Conservation (phyloP, 2,113 vertebrate genomes). For the western clawed frog (Xenopus tropicalis) region UCB_Xtro_10.0 CM004443.2:55554001-55554500, state of each 20-base stretch:
- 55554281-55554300: slow-evolving; percentile 81
- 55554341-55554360: slow-evolving; percentile 87
- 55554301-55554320: slow-evolving; percentile 97
- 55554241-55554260: slow-evolving; percentile 81
- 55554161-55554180: slow-evolving; percentile 85
- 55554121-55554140: slow-evolving; percentile 99
- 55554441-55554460: slow-evolving; percentile 61
- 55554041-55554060: slow-evolving; percentile 99
- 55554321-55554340: slow-evolving; percentile 86
- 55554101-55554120: slow-evolving; percentile 91
- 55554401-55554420: slow-evolving; percentile 76
- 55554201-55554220: slow-evolving; percentile 48
- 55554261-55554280: no score
- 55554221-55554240: slow-evolving; percentile 67
- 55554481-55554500: slow-evolving; percentile 73
- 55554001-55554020: slow-evolving; percentile 73
- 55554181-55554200: slow-evolving; percentile 87
- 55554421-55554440: slow-evolving; percentile 62
- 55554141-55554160: slow-evolving; percentile 99
- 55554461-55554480: slow-evolving; percentile 80
- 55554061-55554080: slow-evolving; percentile 99
- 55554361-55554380: slow-evolving; percentile 80
- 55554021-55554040: slow-evolving; percentile 75
- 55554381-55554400: slow-evolving; percentile 72
- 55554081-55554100: slow-evolving; percentile 90